Conservation (phyloP, 2,113 vertebrate species). For the Melanotaenia duboulayi region DNA sequence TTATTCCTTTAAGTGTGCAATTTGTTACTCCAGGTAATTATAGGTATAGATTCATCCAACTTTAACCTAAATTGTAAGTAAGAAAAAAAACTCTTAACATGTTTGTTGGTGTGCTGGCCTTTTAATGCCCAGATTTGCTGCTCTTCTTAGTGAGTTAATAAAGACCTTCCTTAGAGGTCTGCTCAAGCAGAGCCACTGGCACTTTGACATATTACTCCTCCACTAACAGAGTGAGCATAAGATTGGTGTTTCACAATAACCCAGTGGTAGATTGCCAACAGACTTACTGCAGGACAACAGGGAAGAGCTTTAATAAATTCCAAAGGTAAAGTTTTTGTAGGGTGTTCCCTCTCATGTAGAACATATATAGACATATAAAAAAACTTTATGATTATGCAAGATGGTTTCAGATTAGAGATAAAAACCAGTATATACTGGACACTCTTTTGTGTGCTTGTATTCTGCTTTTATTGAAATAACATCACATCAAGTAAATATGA, state of each 20-base stretch:
- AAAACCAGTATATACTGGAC: not conserved
- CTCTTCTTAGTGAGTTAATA: conserved; percentile 62
- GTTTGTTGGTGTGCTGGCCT: not conserved
- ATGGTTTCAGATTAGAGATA: not conserved
- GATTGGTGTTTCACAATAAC: conserved; percentile 74
- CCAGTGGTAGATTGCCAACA: conserved; percentile 36
- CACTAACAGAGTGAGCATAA: conserved; percentile 57
- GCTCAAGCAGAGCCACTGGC: conserved; percentile 56
- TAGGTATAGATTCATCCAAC: conserved; percentile 16
- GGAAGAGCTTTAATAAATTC: conserved; percentile 36
- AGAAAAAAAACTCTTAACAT: conserved; percentile 24
- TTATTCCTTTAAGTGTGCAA: conserved; percentile 1
- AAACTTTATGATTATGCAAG: not conserved
- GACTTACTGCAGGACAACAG: conserved; percentile 26
- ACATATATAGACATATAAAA: conserved; percentile 1
- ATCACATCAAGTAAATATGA: not conserved
- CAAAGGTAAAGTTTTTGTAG: conserved; percentile 23
- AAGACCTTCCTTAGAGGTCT: conserved; percentile 65
- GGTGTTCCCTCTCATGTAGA: conserved; percentile 12
- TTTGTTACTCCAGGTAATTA: conserved; percentile 3
- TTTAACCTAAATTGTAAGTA: conserved; percentile 25
- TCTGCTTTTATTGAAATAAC: not conserved
- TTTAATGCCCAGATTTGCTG: conserved; percentile 46
- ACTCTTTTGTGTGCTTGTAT: not conserved
- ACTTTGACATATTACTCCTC: conserved; percentile 65